These are phyloP conservation scores for Trachelus tabidus DNA, from an alignment of 2,888 invertebrate species.

Conservation along the genomic window DNA sequence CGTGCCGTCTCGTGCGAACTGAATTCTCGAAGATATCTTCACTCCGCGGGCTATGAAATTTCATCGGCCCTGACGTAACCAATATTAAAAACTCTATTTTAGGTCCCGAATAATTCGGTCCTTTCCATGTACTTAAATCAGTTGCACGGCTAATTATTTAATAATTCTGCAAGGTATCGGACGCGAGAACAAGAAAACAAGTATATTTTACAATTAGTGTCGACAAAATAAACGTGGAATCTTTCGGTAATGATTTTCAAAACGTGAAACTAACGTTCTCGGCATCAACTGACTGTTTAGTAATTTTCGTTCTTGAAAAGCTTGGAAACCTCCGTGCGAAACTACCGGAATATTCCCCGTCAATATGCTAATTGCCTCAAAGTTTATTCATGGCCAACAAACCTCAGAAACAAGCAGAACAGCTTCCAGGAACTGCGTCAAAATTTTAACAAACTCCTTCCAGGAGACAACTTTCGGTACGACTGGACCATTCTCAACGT, in stretches of 20 bases:
- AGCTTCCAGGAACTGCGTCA: conserved; percentile 1
- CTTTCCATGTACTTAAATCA: not conserved
- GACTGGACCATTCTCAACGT: not conserved
- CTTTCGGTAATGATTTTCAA: not conserved
- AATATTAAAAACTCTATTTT: not conserved
- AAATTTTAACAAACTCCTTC: conserved; percentile 38
- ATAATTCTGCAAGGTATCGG: not conserved
- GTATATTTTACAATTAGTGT: no score
- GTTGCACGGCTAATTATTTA: not conserved
- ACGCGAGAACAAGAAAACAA: not conserved
- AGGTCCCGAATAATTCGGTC: not conserved
- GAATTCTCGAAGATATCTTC: not conserved
- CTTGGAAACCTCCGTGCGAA: not conserved
- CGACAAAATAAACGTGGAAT: no score
- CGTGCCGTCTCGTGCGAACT: not conserved
- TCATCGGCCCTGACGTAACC: not conserved
- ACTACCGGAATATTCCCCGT: not conserved
- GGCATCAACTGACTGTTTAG: not conserved
- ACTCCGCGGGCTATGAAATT: not conserved
- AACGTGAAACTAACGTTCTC: not conserved
- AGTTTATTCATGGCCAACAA: conserved; percentile 55
- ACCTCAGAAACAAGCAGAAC: not conserved
- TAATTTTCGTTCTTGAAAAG: not conserved
- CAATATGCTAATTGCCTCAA: conserved; percentile 53
- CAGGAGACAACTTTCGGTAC: not conserved